Evolutionary conservation across 1,140 invertebrate genomes (phyloP), one percentile per base, ranked within the genome.

Genomic region (Aphidius gifuensis): DNA sequence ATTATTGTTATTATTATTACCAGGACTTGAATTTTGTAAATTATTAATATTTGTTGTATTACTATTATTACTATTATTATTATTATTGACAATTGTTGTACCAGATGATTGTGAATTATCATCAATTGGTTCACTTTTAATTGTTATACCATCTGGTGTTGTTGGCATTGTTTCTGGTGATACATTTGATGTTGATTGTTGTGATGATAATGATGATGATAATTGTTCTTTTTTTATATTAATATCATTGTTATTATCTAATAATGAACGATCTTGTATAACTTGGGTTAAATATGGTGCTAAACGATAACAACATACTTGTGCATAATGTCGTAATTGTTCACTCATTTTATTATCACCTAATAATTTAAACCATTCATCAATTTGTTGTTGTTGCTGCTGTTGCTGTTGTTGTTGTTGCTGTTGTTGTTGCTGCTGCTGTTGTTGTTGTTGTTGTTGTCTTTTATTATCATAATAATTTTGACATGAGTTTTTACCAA

Each of bases 311-410:
- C 91, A 84, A 73, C 88, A 89, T 21, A 87, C 90, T 74, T 94
- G 90, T 50, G 93, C 92, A 82, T 97, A 97, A 7, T 94, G 82
- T 72, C 90, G 89, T 62, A 96, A 83, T 73, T 93, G 88, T 66
- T 91, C 88, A 11, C 91, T 90, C 44, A 92, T 82, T 63, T 88
- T 86, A 56, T 88, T 90, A 69, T 95, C 90, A 6, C 92, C 92
- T 53, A 93, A 77, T 42, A 89, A 82, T 58, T 88, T 90, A 72
- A 97, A 93, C 95, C 95, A 98, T 43, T 97, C 94, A 69, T 97
- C 95, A 2, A 92, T 80, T 3, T 87, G 85, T 74, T 92, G 89
- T 32, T 32, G 23, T 32, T 32, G 23, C 4, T 32, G 23, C 4
- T n/a, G 82, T 82, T 6, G 86, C 70, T 69, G 23, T 32, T 32